Conservation (phyloP, 2,888 invertebrate genomes). For the Drosophila mulleri region DNA sequence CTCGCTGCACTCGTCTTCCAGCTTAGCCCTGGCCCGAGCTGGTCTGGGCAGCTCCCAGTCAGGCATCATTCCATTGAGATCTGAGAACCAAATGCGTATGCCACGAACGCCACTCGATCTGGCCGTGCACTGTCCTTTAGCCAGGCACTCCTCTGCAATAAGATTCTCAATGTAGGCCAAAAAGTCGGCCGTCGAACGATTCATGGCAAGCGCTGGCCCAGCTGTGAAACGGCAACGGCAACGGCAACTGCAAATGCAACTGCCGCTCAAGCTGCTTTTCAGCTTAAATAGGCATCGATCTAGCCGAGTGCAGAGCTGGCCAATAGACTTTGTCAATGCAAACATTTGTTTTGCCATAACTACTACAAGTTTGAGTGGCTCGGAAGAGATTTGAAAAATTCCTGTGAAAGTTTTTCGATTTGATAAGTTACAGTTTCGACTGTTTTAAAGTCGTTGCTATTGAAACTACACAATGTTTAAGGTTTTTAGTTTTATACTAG, state of each 20-base stretch:
- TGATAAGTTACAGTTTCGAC: not conserved
- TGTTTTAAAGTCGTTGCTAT: not conserved
- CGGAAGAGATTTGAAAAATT: not conserved
- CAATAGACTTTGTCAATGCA: conserved; percentile 13
- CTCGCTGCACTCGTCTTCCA: conserved; percentile 6
- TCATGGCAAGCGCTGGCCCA: conserved; percentile 45
- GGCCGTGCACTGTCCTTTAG: not conserved
- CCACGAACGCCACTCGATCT: conserved; percentile 25
- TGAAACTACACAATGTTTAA: not conserved
- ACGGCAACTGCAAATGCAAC: conserved; percentile 8
- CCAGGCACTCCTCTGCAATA: conserved; percentile 37
- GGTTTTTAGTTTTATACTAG: no score
- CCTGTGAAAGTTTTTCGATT: not conserved
- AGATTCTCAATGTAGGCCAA: conserved; percentile 57
- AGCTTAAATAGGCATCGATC: conserved; percentile 34
- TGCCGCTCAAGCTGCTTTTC: not conserved
- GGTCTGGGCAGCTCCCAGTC: not conserved
- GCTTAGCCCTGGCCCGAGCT: not conserved
- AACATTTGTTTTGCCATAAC: conserved; percentile 30
- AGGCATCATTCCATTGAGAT: conserved; percentile 14
- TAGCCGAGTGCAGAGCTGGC: not conserved
- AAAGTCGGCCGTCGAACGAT: conserved; percentile 55
- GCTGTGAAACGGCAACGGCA: not conserved
- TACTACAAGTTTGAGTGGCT: not conserved
- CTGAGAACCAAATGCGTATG: conserved; percentile 50